These are phyloP conservation scores for Philotrypesis tridentata DNA, from an alignment of 1,140 invertebrate genomes.

Conservation along the genomic window DNA sequence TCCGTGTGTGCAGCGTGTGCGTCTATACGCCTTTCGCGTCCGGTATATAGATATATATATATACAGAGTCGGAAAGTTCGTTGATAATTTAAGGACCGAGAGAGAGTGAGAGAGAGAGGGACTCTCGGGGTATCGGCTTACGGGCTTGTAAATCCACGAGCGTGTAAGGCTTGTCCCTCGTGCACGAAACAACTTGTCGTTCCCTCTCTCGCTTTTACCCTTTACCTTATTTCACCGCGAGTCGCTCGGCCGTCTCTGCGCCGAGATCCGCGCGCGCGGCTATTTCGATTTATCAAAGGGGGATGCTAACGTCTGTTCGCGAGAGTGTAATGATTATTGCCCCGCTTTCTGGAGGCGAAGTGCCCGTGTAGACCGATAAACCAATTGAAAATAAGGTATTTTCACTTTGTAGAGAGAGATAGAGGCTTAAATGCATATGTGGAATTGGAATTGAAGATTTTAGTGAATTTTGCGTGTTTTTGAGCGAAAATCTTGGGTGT, in stretches of 20 bases:
- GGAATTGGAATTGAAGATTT: too few relatives aligned
- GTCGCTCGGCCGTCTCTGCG: too few relatives aligned
- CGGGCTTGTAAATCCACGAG: constrained; percentile 20
- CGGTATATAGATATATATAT: not conserved
- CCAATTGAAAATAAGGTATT: too few relatives aligned
- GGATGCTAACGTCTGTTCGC: not conserved
- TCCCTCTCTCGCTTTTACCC: not conserved
- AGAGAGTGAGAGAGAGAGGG: not conserved
- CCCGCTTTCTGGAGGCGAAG: too few relatives aligned
- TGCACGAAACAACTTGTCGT: constrained; percentile 32
- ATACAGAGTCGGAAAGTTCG: not conserved
- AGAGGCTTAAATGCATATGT: too few relatives aligned
- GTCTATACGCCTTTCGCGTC: too few relatives aligned
- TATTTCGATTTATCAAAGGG: constrained; percentile 9
- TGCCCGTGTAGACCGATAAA: too few relatives aligned
- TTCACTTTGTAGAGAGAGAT: too few relatives aligned
- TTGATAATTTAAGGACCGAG: constrained; percentile 37
- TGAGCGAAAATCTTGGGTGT: too few relatives aligned
- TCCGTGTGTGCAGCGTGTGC: too few relatives aligned
- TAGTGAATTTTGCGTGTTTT: too few relatives aligned
- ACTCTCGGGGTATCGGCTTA: constrained; percentile 33
- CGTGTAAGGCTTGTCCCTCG: constrained; percentile 12
- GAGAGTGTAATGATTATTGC: not conserved
- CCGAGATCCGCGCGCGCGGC: not conserved
- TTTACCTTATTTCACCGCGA: not conserved